Percentiles rank a stretch among this genome's conserved stretches.
Conservation (phyloP, 2,888 invertebrate species). For the Dolichomitus sp. region DNA sequence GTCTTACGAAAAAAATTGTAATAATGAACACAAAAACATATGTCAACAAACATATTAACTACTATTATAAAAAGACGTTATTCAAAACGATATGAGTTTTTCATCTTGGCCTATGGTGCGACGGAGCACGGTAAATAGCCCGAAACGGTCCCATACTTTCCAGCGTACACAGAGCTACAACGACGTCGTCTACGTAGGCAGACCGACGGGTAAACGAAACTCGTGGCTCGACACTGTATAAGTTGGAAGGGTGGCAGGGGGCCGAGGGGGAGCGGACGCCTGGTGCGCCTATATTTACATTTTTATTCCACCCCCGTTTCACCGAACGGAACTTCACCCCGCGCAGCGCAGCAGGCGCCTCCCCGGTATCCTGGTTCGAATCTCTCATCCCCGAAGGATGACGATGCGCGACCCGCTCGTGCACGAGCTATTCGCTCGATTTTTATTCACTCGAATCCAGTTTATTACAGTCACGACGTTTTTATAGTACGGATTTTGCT, state of each 20-base stretch:
- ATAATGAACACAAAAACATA: too few relatives aligned
- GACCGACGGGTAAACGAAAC: slow-evolving; percentile 23
- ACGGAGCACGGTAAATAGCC: slow-evolving; percentile 50
- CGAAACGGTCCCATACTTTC: slow-evolving; percentile 44
- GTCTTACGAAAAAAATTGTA: too few relatives aligned
- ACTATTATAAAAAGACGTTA: too few relatives aligned
- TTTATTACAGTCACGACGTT: slow-evolving; percentile 65
- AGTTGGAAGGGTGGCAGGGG: background rate
- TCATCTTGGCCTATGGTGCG: slow-evolving; percentile 34
- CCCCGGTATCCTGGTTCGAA: slow-evolving; percentile 9
- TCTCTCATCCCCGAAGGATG: slow-evolving; percentile 24
- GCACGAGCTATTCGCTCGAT: slow-evolving; percentile 33
- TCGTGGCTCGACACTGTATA: background rate
- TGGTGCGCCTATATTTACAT: slow-evolving; percentile 63
- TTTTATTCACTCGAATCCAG: slow-evolving; percentile 66
- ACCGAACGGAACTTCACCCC: slow-evolving; percentile 63
- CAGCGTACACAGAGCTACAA: slow-evolving; percentile 5
- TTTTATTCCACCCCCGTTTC: slow-evolving; percentile 66
- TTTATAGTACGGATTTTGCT: slow-evolving; percentile 40
- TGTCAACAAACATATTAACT: too few relatives aligned
- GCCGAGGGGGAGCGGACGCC: background rate
- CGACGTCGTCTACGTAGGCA: slow-evolving; percentile 14
- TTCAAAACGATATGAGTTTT: too few relatives aligned
- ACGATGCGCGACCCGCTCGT: background rate
- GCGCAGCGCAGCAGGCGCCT: background rate